Evolutionary conservation across 2,888 invertebrate species (phyloP), one percentile per base, ranked within the genome.

Genomic region (Gryllus longicercus): DNA sequence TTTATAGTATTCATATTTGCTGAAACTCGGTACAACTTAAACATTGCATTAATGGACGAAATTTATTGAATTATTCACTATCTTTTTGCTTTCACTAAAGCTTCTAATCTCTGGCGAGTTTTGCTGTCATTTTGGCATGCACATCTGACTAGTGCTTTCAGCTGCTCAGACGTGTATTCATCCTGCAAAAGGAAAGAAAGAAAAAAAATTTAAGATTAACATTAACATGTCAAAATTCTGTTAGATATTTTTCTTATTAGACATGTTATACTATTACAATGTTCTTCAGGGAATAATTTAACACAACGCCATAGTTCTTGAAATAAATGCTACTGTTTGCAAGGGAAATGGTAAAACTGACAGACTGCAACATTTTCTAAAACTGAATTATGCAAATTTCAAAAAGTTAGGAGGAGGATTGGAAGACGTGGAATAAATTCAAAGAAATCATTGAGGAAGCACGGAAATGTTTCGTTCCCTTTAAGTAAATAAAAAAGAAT

Each of bases 111-210:
- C 85, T 97, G 96, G 76, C 94, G 91, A 75, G 94, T 93, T 85
- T 95, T 95, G 85, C 96, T 97, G 86, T 93, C 94, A 85, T 95
- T 95, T 84, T 96, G 95, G 86, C 95, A 95, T 0, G 96, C 93
- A 84, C 95, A 96, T 80, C 92, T 92, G 2, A 98, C 92, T 75
- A 99, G 89, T 23, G 95, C 93, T 78, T 92, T 88, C 80, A 98
- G 87, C 88, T 99, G 99, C 84, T 95, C 96, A 76, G 91, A 89
- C 0, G 96, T 95, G 88, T 98, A 99, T 86, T 97, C 96, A 93
- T 93, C 84, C 14, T 86, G 38, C 38, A 8, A 38, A 38, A 38
- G 2, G 38, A 38, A 38, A 38, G 5, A 5, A 38, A 38, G n/a
- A 85, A 81, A 81, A 82, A 79, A 81, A 81, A 82, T 82, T 79